Evolutionary conservation across 2,888 invertebrate genomes (phyloP), one percentile per base, ranked within the genome.

Genomic region (Rhynchonema sp.): DNA sequence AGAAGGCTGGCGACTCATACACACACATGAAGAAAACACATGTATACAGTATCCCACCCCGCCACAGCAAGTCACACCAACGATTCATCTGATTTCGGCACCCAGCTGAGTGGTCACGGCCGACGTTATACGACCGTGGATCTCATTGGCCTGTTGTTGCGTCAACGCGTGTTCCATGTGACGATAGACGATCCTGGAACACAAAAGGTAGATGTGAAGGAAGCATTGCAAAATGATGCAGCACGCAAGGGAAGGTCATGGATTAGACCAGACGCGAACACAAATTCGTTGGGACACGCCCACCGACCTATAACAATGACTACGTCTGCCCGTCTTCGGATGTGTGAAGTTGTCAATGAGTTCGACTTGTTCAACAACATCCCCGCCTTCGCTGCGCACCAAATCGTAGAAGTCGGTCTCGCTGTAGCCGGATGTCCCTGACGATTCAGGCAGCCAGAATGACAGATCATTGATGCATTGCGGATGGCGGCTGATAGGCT

Each of bases 381-480:
- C 91, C 0, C 88, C 90, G 1, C 86, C 94, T 58, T 89, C 74
- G 64, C 82, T 82, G 64, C 96, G 80, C 0, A 87, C 91, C 63
- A 96, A 74, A 73, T 96, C 94, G 74, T 89, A 92, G 59, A 78
- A 78, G 64, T 79, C 76, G 55, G 75, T 75, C 22, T 62, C 62
- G 66, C 68, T 65, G 60, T 66, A 67, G 49, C 64, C 63, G 57
- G 63, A 64, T 28, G 63, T 55, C 20, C 59, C 60, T 38, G 3
- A 6, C 20, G 46, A 38, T 1, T 65, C 67, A 1, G 92, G 89
- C 57, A 98, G 74, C 92, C 96, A 99, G 75, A 99, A 98, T 56
- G 96, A 92, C 30, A 98, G 80, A 74, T 98, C 96, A 76, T 87
- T 89, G 13, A 72, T 78, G 72, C 90, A 90, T 68, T 85, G 87